Evolutionary conservation across 2,888 invertebrate genomes (phyloP), one percentile per base, ranked within the genome.

Genomic region (Nematopogon swammerdamellus): DNA sequence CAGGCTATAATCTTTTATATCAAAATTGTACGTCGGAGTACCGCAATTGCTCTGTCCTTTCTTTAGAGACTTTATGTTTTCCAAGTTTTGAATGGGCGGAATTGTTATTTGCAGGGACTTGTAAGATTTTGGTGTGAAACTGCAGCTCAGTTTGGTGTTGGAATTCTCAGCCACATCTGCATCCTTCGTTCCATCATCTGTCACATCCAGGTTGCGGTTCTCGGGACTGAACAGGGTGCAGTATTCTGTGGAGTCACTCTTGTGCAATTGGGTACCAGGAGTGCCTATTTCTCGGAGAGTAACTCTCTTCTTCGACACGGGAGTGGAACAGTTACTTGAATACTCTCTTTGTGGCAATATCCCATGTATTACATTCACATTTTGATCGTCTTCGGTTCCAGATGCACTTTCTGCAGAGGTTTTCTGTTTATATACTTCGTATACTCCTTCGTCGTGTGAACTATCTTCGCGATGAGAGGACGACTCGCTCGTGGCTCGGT

Each of bases 171-270:
- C 49, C 25, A 47, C 50, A 54, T 61, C 70, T 49, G 59, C 61
- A 1, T 68, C 65, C 49, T 61, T 70, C 52, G 53, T 53, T 43
- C 60, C 63, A 2, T 64, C 62, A 18, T 71, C 64, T 4, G 60
- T 65, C n/a, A 56, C 50, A 6, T 52, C 60, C 25, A 68, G 63
- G 53, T 65, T 62, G 3, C 57, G 56, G 2, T 54, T 53, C 47
- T 76, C 74, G 0, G 80, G 79, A 53, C 79, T 79, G 1, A 75
- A 56, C 47, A 80, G 70, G 50, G 77, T 79, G 53, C 80, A 80
- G 54, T 80, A 80, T 58, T 80, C 79, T 0, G 80, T 80, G 0
- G 80, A 80, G 56, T 80, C 80, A 51, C 77, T 79, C 54, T 68
- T 68, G 19, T 80, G 72, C 20, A 79, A 58, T 6, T 18, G 8